A percentile compares a stretch with the other conserved stretches of the same genome.
phyloP scores from a whole-genome alignment of 2,888 invertebrate genomes.

The Aspidapion aeneum region DNA sequence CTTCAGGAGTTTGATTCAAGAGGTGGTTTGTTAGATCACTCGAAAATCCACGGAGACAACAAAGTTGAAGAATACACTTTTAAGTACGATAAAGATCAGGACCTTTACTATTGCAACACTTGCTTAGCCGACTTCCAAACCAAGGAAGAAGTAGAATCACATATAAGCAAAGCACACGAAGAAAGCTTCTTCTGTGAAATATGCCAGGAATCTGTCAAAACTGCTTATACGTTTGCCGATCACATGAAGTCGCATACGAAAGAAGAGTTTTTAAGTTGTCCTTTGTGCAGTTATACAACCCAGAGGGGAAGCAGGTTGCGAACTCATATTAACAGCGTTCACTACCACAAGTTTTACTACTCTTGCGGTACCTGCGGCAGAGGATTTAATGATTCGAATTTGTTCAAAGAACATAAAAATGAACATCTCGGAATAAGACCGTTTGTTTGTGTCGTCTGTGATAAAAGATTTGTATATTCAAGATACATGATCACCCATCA shows the following conservation, averaged over 20 bases:
- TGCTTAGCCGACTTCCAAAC: conserved; percentile 38
- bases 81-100: conserved; percentile 36
- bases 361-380: conserved; percentile 52
- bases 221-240: conserved; percentile 38
- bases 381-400: conserved; percentile 48
- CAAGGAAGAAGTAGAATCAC: conserved; percentile 34
- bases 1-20: conserved; percentile 34
- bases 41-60: conserved; percentile 40
- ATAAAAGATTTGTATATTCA: conserved; percentile 44
- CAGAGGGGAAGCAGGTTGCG: conserved; percentile 39
- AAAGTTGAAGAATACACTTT: conserved; percentile 32
- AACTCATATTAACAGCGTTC: conserved; percentile 56
- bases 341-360: conserved; percentile 49
- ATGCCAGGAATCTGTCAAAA: conserved; percentile 38
- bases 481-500: conserved; percentile 39
- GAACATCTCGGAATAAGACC: conserved; percentile 47
- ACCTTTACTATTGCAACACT: conserved; percentile 37
- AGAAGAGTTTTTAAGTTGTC: conserved; percentile 34
- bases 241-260: conserved; percentile 39
- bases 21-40: conserved; percentile 35
- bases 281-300: conserved; percentile 37
- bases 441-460: conserved; percentile 49
- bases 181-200: conserved; percentile 42
- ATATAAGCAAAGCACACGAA: conserved; percentile 34
- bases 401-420: conserved; percentile 47